Percentiles rank a stretch among this genome's conserved stretches.
Conservation (phyloP, 2,888 invertebrate species). For the Idaea aversata region DNA sequence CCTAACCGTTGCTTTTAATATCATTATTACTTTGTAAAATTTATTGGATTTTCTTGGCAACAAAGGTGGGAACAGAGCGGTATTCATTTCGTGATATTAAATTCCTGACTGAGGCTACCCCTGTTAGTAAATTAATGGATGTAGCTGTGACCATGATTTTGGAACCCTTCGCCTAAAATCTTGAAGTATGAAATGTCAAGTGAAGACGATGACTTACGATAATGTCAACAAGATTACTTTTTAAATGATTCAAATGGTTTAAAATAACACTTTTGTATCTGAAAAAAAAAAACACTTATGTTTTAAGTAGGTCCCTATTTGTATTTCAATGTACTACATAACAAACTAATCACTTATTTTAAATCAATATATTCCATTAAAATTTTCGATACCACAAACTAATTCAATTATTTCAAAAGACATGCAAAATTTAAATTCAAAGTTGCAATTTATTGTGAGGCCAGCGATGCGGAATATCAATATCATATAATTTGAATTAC, state of each 20-base stretch:
- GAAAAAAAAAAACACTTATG: too few relatives aligned
- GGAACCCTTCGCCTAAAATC: not conserved
- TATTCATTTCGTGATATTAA: constrained; percentile 48
- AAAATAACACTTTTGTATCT: not conserved
- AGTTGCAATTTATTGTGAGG: not conserved
- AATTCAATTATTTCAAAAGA: not conserved
- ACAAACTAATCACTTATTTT: not conserved
- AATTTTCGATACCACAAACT: not conserved
- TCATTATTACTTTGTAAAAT: constrained; percentile 42
- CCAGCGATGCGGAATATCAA: not conserved
- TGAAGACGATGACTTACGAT: too few relatives aligned
- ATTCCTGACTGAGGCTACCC: constrained; percentile 31
- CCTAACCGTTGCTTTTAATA: constrained; percentile 33
- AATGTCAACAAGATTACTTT: not conserved
- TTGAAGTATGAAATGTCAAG: not conserved
- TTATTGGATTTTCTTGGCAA: constrained; percentile 47
- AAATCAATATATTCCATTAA: not conserved
- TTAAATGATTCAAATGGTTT: not conserved
- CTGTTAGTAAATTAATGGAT: not conserved
- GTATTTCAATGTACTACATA: not conserved
- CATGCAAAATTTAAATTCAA: not conserved
- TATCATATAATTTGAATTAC: not conserved
- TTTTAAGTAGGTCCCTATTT: constrained; percentile 1
- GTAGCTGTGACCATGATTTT: not conserved
- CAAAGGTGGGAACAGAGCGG: constrained; percentile 32